Percentiles rank a stretch among this genome's conserved stretches.
These are phyloP conservation scores for Tyto alba DNA, from an alignment of 2,113 vertebrate species.

Conservation along the genomic window DNA sequence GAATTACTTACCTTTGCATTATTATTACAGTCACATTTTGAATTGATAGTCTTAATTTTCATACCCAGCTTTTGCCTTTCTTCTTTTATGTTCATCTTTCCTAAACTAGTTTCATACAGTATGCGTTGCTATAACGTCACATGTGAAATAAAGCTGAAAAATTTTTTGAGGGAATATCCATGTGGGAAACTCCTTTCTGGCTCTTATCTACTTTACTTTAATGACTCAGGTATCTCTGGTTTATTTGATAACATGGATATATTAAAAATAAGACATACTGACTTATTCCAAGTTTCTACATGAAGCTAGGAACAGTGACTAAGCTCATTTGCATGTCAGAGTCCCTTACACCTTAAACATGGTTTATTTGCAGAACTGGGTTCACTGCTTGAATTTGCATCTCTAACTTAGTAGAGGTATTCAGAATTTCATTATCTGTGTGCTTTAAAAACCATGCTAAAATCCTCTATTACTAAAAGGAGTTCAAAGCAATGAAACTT, in stretches of 20 bases:
- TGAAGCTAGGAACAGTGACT: background rate
- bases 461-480: constrained; percentile 1
- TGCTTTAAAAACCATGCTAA: background rate
- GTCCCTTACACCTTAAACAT: background rate
- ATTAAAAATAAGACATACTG: background rate
- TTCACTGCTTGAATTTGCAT: background rate
- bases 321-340: background rate
- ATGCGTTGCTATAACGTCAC: background rate
- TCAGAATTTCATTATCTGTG: constrained; percentile 21
- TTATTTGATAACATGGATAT: background rate
- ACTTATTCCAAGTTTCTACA: background rate
- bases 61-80: background rate
- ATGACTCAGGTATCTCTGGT: background rate
- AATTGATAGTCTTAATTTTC: background rate
- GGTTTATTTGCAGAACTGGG: background rate
- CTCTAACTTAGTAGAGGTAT: background rate
- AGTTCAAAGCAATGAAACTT: constrained; percentile 40
- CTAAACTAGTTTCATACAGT: background rate
- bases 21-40: constrained; percentile 14
- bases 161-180: background rate
- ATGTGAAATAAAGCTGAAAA: background rate
- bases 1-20: background rate
- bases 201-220: background rate
- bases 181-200: background rate
- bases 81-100: constrained; percentile 14